Evolutionary conservation across 2,113 vertebrate genomes (phyloP).

Genomic region (Tauraco erythrolophus): DNA sequence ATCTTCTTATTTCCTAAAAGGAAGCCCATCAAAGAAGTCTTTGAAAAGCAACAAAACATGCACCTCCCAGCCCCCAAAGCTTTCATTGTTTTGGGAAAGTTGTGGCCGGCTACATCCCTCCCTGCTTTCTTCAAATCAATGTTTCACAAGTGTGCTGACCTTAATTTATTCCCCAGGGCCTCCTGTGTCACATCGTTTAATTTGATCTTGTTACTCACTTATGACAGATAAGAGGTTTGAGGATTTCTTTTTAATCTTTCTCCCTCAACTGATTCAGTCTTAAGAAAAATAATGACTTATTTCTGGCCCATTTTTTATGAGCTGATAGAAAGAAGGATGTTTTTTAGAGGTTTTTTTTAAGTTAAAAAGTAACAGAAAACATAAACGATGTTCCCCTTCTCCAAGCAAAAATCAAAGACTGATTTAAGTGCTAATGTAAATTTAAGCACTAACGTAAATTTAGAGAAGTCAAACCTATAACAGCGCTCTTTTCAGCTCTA

Average conservation of each 20-base stretch:
- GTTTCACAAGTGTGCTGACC: background rate
- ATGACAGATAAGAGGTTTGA: background rate
- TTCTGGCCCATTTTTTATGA: background rate
- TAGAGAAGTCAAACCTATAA: background rate
- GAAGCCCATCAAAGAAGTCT: background rate
- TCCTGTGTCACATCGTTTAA: background rate
- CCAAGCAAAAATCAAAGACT: background rate
- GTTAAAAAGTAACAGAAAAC: background rate
- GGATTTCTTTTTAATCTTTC: background rate
- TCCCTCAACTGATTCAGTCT: background rate
- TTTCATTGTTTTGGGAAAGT: background rate
- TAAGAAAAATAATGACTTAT: background rate
- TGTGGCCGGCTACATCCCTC: background rate
- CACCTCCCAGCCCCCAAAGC: background rate
- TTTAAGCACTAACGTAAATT: background rate
- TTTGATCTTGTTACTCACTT: background rate
- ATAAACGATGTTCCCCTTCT: background rate
- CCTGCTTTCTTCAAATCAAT: background rate
- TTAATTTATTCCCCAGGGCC: background rate
- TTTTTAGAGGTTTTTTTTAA: background rate
- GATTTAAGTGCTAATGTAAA: background rate
- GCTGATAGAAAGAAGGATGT: fast-evolving
- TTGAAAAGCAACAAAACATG: background rate
- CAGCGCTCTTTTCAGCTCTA: background rate
- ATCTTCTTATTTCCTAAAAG: background rate